These are phyloP conservation scores for Porites lutea DNA, from an alignment of 64 coral and sea anemone genomes.

Conservation along the genomic window DNA sequence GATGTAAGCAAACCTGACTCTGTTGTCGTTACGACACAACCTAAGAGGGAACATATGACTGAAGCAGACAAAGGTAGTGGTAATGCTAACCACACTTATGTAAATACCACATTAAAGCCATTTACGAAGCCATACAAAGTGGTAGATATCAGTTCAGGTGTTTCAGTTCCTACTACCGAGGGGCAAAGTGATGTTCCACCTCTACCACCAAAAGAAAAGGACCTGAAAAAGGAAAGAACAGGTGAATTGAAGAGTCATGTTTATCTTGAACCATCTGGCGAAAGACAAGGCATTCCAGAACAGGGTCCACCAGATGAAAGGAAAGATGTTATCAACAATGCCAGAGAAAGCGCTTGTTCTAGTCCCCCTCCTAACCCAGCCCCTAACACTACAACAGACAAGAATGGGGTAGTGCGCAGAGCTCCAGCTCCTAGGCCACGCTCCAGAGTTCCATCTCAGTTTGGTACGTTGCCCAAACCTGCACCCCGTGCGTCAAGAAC, in stretches of 20 bases:
- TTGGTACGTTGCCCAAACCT: conserved; percentile 51
- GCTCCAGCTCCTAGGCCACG: conserved; percentile 63
- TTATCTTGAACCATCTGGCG: conserved; percentile 51
- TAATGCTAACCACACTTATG: conserved; percentile 23
- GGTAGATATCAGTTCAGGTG: conserved; percentile 63
- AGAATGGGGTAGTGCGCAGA: background rate
- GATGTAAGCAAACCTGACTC: background rate
- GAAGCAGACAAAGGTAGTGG: background rate
- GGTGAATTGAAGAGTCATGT: conserved; percentile 32
- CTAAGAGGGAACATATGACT: background rate
- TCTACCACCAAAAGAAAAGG: conserved; percentile 67
- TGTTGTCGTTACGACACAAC: background rate
- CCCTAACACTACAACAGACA: background rate
- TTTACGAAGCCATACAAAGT: conserved; percentile 69
- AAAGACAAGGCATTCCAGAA: conserved; percentile 2
- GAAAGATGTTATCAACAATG: background rate
- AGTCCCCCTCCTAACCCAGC: background rate
- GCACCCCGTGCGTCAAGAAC: conserved; percentile 44
- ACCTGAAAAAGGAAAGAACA: conserved; percentile 25
- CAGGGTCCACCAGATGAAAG: conserved; percentile 33
- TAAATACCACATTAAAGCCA: conserved; percentile 52
- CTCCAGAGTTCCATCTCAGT: conserved; percentile 52
- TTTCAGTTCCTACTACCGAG: conserved; percentile 1
- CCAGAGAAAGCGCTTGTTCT: background rate
- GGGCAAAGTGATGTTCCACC: conserved; percentile 53